A percentile compares a stretch with the other conserved stretches of the same genome.
Evolutionary conservation across 1,140 invertebrate species (phyloP).

Genomic region (Cydia splendana): DNA sequence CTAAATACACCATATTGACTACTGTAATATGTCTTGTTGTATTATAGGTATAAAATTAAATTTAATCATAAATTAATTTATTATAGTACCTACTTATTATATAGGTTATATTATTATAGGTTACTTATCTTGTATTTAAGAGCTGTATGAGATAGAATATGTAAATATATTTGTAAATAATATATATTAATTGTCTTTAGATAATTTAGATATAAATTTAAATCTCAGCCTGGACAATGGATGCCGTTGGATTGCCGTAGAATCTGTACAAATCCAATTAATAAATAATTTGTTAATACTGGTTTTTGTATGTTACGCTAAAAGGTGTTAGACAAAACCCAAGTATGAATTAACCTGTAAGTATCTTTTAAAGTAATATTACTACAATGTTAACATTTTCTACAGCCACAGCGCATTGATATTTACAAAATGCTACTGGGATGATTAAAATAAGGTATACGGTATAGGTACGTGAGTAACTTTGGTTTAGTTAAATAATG

Average conservation of each 20-base stretch:
- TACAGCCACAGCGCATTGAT: neutral
- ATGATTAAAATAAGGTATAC: neutral
- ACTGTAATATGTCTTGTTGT: conserved; percentile 1
- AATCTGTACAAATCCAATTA: conserved; percentile 11
- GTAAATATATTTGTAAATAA: conserved; percentile 15
- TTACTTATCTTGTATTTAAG: neutral
- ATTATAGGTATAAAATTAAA: neutral
- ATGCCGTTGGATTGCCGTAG: neutral
- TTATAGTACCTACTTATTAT: neutral
- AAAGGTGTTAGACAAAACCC: neutral
- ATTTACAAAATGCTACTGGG: neutral
- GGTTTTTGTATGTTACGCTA: neutral
- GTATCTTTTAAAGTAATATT: neutral
- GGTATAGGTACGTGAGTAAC: neutral
- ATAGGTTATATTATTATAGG: neutral
- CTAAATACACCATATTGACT: neutral
- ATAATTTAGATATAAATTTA: neutral
- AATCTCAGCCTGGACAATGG: neutral
- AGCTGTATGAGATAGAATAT: neutral
- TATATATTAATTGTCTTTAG: neutral
- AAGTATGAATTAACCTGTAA: neutral
- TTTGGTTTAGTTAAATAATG: neutral
- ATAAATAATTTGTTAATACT: conserved; percentile 1
- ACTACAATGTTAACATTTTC: neutral
- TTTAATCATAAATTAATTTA: conserved; percentile 2